Percentiles rank a stretch among this genome's conserved stretches.
Conservation (phyloP, 23 tunicate species). For the Halocynthia roretzi region DNA sequence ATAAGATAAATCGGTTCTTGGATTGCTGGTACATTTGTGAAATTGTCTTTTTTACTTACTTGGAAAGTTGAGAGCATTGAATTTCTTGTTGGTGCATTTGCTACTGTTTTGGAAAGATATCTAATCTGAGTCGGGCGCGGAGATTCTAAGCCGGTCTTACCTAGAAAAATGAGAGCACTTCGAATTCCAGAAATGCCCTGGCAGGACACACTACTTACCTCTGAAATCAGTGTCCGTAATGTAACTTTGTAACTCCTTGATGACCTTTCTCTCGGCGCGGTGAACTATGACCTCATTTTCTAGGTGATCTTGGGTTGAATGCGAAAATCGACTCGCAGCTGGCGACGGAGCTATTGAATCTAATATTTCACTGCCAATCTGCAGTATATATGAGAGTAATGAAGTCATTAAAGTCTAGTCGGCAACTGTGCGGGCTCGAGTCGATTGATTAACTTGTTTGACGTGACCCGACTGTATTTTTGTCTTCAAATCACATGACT, state of each 20-base stretch:
- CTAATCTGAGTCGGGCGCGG: conserved; percentile 26
- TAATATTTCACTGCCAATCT: background rate
- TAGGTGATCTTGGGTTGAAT: background rate
- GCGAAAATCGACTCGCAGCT: background rate
- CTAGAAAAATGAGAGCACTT: background rate
- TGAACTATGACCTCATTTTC: background rate
- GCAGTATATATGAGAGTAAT: background rate
- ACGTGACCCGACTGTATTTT: too few species aligned
- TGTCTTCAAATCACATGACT: too few species aligned
- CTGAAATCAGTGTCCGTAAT: conserved; percentile 7
- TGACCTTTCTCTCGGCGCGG: conserved; percentile 20
- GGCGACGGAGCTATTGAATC: background rate
- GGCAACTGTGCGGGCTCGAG: too few species aligned
- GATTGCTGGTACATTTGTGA: too few species aligned
- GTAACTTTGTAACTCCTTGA: conserved; percentile 23
- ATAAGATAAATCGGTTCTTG: too few species aligned
- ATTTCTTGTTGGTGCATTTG: background rate
- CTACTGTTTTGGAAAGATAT: conserved; percentile 11
- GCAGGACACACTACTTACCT: background rate
- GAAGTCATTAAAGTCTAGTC: too few species aligned
- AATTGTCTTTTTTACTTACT: background rate
- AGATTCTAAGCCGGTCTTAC: conserved; percentile 11
- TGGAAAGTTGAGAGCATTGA: conserved; percentile 17
- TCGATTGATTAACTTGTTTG: too few species aligned
- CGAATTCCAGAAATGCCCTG: background rate